Evolutionary conservation across 2,888 invertebrate genomes (phyloP).

Genomic region (Plutella xylostella): DNA sequence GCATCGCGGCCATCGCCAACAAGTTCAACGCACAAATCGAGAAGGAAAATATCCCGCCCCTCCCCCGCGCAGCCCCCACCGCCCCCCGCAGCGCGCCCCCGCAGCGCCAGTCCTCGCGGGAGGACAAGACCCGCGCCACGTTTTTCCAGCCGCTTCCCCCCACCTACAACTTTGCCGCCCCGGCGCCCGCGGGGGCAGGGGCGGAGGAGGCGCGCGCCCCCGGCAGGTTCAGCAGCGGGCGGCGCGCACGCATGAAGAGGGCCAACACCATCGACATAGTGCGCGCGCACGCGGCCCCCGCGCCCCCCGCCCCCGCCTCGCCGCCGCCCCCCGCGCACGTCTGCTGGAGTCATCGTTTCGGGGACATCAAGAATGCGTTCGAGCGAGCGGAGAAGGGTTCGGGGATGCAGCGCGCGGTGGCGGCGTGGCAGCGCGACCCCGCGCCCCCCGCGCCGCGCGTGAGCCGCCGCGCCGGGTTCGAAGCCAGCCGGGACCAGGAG

Average conservation of each 20-base stretch:
- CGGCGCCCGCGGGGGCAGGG: constrained; percentile 39
- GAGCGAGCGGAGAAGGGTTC: constrained; percentile 67
- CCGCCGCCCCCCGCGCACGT: constrained; percentile 64
- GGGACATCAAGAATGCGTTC: constrained; percentile 85
- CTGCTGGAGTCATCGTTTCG: constrained; percentile 87
- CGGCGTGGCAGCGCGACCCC: constrained; percentile 74
- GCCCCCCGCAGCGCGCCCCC: constrained; percentile 15
- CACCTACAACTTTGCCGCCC: constrained; percentile 53
- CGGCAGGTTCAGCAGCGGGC: constrained; percentile 66
- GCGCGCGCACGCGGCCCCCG: constrained; percentile 65
- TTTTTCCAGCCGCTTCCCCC: constrained; percentile 52
- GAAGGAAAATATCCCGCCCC: constrained; percentile 27
- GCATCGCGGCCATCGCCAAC: constrained; percentile 53
- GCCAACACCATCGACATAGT: constrained; percentile 93
- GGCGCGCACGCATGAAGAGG: constrained; percentile 84
- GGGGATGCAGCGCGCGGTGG: constrained; percentile 48
- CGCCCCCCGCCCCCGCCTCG: constrained; percentile 31
- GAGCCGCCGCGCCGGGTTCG: constrained; percentile 25
- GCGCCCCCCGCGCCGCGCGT: constrained; percentile 66
- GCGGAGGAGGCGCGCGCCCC: constrained; percentile 43
- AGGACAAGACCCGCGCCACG: constrained; percentile 34
- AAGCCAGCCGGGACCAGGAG: constrained; percentile 38
- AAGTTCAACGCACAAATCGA: constrained; percentile 45
- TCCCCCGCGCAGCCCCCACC: constrained; percentile 17
- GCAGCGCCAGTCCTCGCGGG: constrained; percentile 25